Conservation (phyloP, 2,113 vertebrate species). For the Neodon shergylaensis region DNA sequence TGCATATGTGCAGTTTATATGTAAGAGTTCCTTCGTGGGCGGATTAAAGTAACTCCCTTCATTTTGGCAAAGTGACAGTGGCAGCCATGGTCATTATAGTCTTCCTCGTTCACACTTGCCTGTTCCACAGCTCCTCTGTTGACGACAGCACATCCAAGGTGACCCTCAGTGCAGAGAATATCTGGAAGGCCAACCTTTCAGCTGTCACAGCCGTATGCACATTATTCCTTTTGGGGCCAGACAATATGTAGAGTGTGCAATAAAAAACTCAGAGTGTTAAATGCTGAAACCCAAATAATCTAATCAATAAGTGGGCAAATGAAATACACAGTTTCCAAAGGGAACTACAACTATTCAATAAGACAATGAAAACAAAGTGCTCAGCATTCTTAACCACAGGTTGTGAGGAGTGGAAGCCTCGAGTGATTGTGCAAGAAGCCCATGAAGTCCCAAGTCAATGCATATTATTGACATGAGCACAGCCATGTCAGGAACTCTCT, state of each 20-base stretch:
- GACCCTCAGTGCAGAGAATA: background rate
- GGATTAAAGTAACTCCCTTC: background rate
- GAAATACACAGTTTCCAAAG: background rate
- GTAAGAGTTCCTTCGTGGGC: background rate
- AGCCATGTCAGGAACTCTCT: background rate
- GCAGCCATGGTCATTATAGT: background rate
- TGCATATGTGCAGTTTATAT: background rate
- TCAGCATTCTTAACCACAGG: background rate
- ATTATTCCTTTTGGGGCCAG: background rate
- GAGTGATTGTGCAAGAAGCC: background rate
- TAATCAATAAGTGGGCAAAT: background rate
- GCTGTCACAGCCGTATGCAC: background rate
- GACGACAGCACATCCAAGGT: too few species aligned
- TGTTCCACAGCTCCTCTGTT: too few species aligned
- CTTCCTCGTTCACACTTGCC: fast-evolving
- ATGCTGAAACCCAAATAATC: background rate
- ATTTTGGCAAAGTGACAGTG: background rate
- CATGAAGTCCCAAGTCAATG: background rate
- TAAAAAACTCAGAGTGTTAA: background rate
- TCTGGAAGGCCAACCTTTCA: background rate
- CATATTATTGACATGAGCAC: background rate
- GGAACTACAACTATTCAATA: background rate
- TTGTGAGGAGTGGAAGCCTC: background rate
- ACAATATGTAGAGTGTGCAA: background rate
- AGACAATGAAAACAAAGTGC: background rate